These are phyloP conservation scores for Pipistrellus kuhlii DNA, from an alignment of 2,797 vertebrate species.

Conservation along the genomic window DNA sequence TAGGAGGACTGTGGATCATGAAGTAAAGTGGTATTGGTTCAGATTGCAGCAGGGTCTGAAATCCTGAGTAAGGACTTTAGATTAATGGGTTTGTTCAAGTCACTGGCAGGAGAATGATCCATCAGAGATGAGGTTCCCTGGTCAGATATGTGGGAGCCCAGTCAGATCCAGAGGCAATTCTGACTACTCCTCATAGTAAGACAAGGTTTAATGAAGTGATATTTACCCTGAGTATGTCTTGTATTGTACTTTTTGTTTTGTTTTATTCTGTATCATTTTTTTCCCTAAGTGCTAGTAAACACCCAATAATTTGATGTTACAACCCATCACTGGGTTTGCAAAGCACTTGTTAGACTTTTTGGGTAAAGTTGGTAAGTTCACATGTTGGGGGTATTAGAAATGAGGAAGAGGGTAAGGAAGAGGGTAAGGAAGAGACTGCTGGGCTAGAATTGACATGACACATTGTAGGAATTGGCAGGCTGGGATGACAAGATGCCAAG, in stretches of 20 bases:
- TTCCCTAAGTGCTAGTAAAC: neutral
- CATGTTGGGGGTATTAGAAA: neutral
- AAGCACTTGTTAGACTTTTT: neutral
- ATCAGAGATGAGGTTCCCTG: neutral
- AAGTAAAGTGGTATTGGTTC: neutral
- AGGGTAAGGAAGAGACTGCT: neutral
- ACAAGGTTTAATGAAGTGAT: neutral
- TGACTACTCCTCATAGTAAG: neutral
- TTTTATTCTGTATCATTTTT: constrained; percentile 17
- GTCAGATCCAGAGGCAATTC: neutral
- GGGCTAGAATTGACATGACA: neutral
- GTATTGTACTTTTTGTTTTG: neutral
- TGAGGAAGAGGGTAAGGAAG: neutral
- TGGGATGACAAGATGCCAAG: neutral
- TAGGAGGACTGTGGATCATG: neutral
- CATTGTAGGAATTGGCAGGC: neutral
- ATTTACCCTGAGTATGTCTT: neutral
- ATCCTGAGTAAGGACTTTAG: neutral
- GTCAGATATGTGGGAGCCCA: neutral
- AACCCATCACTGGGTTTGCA: neutral
- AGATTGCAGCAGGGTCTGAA: neutral
- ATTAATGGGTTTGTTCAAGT: neutral
- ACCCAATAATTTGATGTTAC: neutral
- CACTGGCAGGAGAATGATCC: neutral
- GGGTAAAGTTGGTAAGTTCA: neutral